Conservation (phyloP, 2,113 vertebrate genomes). For the Ailurus styani region DNA sequence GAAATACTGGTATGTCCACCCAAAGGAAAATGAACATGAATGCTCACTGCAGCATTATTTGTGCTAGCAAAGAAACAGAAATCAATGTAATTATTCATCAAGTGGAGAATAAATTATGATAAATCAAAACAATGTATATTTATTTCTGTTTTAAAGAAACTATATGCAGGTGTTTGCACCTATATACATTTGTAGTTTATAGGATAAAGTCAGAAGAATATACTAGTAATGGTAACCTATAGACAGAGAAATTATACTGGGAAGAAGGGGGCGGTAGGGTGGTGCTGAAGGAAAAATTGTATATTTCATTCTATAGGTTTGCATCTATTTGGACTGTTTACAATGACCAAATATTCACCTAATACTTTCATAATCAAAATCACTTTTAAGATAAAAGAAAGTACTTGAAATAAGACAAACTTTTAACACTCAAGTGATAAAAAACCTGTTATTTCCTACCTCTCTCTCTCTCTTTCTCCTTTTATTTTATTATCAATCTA, state of each 20-base stretch:
- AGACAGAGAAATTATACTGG: not conserved
- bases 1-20: not conserved
- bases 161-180: not conserved
- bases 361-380: not conserved
- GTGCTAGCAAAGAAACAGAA: not conserved
- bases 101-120: not conserved
- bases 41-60: not conserved
- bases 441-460: not conserved
- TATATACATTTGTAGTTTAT: not conserved
- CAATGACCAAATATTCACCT: not conserved
- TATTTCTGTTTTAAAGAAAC: not conserved
- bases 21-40: not conserved
- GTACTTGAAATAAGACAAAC: not conserved
- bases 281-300: not conserved
- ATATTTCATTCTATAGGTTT: not conserved
- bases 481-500: not conserved
- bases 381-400: constrained; percentile 19
- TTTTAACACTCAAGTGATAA: not conserved
- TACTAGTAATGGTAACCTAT: not conserved
- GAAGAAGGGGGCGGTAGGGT: not conserved
- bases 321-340: not conserved
- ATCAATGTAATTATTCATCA: not conserved
- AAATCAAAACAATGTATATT: not conserved
- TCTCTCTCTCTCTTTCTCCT: not conserved
- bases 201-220: not conserved